These are phyloP conservation scores for Ageneiosus marmoratus DNA, from an alignment of 2,113 vertebrate genomes.

Conservation along the genomic window DNA sequence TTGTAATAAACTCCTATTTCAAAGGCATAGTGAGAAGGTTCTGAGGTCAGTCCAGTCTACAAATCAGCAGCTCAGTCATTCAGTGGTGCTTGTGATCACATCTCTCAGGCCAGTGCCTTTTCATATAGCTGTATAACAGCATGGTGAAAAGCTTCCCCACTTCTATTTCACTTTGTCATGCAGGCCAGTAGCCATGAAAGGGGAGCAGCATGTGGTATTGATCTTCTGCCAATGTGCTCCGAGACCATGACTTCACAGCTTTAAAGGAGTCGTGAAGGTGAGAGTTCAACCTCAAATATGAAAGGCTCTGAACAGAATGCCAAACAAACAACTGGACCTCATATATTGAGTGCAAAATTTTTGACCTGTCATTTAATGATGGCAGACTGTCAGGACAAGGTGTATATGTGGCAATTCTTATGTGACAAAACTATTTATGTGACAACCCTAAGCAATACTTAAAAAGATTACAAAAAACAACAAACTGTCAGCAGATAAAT, in stretches of 20 bases:
- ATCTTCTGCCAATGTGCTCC: constrained; percentile 49
- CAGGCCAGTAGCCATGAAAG: constrained; percentile 47
- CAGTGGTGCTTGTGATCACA: constrained; percentile 26
- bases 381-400: not conserved
- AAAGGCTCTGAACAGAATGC: constrained; percentile 24
- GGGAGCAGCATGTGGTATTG: constrained; percentile 47
- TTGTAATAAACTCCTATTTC: not conserved
- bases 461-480: not conserved
- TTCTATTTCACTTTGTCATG: constrained; percentile 52
- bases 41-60: constrained; percentile 25
- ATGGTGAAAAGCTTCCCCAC: constrained; percentile 44
- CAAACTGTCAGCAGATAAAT: not conserved
- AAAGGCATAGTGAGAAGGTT: not conserved
- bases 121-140: constrained; percentile 45
- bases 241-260: constrained; percentile 47
- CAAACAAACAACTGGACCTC: constrained; percentile 13
- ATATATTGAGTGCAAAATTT: not conserved
- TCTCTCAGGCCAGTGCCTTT: constrained; percentile 33
- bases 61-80: constrained; percentile 40
- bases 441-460: not conserved
- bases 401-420: not conserved
- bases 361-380: not conserved
- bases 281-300: constrained; percentile 33
- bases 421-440: not conserved
- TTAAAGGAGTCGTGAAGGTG: constrained; percentile 36